These are phyloP conservation scores for Rhinogobius similis DNA, from an alignment of 2,113 vertebrate genomes.

Conservation along the genomic window DNA sequence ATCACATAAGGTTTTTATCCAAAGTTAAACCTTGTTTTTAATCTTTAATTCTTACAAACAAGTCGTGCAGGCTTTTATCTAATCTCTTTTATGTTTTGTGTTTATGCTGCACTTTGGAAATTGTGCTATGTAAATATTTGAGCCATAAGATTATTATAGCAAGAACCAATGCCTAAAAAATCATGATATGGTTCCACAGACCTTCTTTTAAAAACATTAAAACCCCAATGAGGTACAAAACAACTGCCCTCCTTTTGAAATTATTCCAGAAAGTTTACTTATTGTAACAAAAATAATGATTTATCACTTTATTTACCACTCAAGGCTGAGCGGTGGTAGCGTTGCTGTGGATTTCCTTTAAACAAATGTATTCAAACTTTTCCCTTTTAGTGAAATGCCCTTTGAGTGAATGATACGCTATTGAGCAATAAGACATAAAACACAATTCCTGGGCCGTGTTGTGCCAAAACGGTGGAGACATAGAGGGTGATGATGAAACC, in stretches of 20 bases:
- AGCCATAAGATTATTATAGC: too few species aligned
- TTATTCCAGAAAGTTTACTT: neutral
- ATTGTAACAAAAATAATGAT: neutral
- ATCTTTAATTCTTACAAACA: too few species aligned
- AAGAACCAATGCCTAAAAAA: too few species aligned
- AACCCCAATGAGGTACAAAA: too few species aligned
- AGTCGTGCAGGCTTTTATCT: too few species aligned
- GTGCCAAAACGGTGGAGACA: conserved; percentile 33
- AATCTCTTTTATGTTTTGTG: too few species aligned
- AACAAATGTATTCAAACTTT: conserved; percentile 17
- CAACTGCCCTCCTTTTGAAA: neutral
- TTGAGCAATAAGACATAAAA: conserved; percentile 48
- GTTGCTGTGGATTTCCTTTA: neutral
- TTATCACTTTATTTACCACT: neutral
- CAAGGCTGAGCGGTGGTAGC: neutral
- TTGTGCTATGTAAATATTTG: too few species aligned
- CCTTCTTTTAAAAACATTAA: neutral
- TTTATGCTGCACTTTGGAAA: too few species aligned
- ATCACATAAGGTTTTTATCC: too few species aligned
- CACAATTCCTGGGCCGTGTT: conserved; percentile 32
- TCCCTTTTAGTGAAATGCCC: conserved; percentile 9
- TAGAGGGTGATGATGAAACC: conserved; percentile 48
- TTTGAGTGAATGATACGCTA: conserved; percentile 41
- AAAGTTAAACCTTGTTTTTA: too few species aligned
- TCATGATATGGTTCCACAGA: too few species aligned